Percentiles rank a stretch among this genome's conserved stretches.
Conservation (phyloP, 1,140 invertebrate species). For the Drosophila equinoxialis region DNA sequence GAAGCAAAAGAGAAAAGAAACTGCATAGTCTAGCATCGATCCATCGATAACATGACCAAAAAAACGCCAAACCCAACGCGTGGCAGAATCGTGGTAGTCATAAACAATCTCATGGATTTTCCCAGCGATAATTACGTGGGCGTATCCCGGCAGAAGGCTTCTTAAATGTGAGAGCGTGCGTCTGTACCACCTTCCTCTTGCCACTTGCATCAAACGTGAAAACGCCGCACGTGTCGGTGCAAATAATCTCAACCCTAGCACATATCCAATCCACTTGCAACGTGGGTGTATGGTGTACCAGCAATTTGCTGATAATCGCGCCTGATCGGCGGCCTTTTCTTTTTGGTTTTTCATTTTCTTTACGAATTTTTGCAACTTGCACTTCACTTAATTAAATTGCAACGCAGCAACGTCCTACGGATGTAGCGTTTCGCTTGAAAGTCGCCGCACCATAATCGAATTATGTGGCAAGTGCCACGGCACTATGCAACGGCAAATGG, state of each 20-base stretch:
- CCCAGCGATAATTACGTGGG: conserved; percentile 73
- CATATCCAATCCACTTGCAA: conserved; percentile 5
- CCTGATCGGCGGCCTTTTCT: conserved; percentile 67
- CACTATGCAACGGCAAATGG: neutral
- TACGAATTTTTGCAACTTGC: conserved; percentile 48
- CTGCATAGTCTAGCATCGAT: neutral
- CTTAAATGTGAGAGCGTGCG: conserved; percentile 33
- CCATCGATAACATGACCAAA: neutral
- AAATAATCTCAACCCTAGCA: conserved; percentile 16
- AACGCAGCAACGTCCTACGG: conserved; percentile 68
- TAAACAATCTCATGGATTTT: conserved; percentile 48
- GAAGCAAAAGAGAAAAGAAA: neutral
- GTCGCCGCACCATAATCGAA: conserved; percentile 75
- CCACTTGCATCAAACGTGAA: conserved; percentile 58
- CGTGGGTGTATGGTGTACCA: conserved; percentile 33
- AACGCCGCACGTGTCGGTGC: conserved; percentile 66
- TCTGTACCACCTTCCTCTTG: conserved; percentile 3
- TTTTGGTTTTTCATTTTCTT: conserved; percentile 31
- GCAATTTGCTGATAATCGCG: conserved; percentile 73
- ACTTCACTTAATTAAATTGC: conserved; percentile 80
- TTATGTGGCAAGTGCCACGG: conserved; percentile 71
- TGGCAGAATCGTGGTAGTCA: conserved; percentile 23
- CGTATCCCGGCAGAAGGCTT: conserved; percentile 41
- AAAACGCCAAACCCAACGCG: neutral
- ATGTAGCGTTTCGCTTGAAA: conserved; percentile 69